Percentiles rank a stretch among this genome's conserved stretches.
Evolutionary conservation across 2,113 vertebrate species (phyloP).

Genomic region (Pelecanus crispus): DNA sequence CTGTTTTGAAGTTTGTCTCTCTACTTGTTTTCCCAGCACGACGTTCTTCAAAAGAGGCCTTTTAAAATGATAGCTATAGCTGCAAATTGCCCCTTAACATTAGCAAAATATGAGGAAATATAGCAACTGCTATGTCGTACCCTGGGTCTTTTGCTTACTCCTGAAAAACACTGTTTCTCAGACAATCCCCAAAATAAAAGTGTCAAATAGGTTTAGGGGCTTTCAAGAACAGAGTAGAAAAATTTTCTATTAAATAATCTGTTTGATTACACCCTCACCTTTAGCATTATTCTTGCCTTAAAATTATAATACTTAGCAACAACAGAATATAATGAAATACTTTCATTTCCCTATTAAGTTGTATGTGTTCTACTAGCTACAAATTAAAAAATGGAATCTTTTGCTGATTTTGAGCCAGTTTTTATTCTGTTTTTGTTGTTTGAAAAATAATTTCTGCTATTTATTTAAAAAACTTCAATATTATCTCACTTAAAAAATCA

Average conservation of each 20-base stretch:
- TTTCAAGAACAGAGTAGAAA: background rate
- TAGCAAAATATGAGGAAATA: background rate
- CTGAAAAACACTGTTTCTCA: background rate
- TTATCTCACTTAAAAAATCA: background rate
- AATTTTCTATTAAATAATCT: background rate
- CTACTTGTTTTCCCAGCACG: background rate
- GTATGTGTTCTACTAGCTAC: background rate
- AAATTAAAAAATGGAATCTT: background rate
- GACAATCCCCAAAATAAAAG: background rate
- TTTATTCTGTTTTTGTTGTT: background rate
- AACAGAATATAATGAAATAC: background rate
- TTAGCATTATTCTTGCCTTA: background rate
- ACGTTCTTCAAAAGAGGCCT: background rate
- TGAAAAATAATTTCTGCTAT: background rate
- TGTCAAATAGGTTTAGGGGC: background rate
- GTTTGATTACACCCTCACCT: background rate
- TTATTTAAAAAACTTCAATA: background rate
- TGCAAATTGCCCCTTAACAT: background rate
- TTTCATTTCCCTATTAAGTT: background rate
- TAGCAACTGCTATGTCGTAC: background rate
- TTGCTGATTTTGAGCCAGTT: background rate
- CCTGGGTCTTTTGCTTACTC: background rate
- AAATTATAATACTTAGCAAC: background rate
- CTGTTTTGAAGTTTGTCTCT: background rate
- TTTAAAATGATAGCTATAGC: background rate